Conservation (phyloP, 2,888 invertebrate genomes). For the Zhuqinia jingwanae region DNA sequence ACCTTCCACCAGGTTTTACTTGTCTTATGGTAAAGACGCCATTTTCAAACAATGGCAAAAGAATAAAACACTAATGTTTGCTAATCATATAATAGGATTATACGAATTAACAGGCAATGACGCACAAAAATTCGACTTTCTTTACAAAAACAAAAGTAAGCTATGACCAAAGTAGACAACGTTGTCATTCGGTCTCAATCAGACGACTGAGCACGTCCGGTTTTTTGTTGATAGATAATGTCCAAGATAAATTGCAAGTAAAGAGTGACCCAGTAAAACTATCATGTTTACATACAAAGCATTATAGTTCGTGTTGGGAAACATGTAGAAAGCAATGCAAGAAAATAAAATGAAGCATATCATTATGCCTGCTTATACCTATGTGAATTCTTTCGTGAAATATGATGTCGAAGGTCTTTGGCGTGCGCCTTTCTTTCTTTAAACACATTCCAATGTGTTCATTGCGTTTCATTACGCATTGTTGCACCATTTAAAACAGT, state of each 20-base stretch:
- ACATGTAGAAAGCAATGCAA: conserved; percentile 13
- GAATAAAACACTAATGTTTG: too few relatives aligned
- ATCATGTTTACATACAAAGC: background rate
- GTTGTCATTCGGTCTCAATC: conserved; percentile 33
- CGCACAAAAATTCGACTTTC: background rate
- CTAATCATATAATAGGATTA: too few relatives aligned
- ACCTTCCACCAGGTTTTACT: too few relatives aligned
- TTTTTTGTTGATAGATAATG: conserved; percentile 65
- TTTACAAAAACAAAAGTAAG: conserved; percentile 19
- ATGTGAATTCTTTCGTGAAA: background rate
- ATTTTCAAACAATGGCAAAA: too few relatives aligned
- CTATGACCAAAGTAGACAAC: conserved; percentile 10
- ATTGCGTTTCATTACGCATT: background rate
- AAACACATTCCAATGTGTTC: conserved; percentile 45
- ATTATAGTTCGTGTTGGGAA: background rate
- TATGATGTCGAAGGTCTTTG: conserved; percentile 49
- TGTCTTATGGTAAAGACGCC: background rate
- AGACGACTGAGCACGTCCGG: conserved; percentile 72
- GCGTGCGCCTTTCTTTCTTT: conserved; percentile 52
- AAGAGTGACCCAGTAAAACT: conserved; percentile 72
- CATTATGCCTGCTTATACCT: too few relatives aligned
- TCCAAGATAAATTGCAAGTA: conserved; percentile 35
- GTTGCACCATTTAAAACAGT: background rate
- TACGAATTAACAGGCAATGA: background rate
- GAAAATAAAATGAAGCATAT: too few relatives aligned